Conservation (phyloP, 2,797 vertebrate species). For the Coracias cyanogaster region DNA sequence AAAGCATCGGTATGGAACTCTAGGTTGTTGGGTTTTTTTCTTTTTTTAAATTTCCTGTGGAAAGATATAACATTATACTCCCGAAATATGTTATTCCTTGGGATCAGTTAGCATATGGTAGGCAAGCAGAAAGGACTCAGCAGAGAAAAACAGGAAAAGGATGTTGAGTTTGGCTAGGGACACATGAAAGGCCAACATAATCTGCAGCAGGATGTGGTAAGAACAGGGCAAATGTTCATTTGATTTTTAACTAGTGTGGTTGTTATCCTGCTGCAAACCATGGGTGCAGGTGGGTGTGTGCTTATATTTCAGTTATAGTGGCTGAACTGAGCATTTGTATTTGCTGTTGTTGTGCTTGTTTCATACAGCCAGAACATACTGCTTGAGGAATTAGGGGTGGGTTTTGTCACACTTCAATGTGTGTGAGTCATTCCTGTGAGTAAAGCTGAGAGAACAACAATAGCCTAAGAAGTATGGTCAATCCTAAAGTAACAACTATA, state of each 20-base stretch:
- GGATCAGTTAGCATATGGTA: neutral
- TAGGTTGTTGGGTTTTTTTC: neutral
- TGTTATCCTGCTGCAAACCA: neutral
- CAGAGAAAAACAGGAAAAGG: fast-evolving
- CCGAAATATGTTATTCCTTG: neutral
- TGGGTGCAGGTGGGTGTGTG: fast-evolving
- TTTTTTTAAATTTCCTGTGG: fast-evolving
- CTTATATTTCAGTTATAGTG: neutral
- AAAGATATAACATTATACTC: neutral
- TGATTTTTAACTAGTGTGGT: neutral
- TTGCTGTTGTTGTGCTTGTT: neutral
- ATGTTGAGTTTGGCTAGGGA: neutral
- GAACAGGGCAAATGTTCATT: neutral
- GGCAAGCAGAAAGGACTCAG: neutral
- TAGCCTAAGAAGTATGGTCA: neutral
- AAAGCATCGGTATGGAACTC: neutral
- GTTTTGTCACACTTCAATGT: neutral
- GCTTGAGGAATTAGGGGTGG: neutral
- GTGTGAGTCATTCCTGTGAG: neutral
- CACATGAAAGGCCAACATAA: fast-evolving
- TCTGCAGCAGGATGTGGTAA: neutral
- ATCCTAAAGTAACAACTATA: neutral
- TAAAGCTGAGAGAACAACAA: neutral
- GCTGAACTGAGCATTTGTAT: neutral
- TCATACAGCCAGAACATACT: neutral